phyloP scores from a whole-genome alignment of 2,888 invertebrate species.

The Halictus quadricinctus region DNA sequence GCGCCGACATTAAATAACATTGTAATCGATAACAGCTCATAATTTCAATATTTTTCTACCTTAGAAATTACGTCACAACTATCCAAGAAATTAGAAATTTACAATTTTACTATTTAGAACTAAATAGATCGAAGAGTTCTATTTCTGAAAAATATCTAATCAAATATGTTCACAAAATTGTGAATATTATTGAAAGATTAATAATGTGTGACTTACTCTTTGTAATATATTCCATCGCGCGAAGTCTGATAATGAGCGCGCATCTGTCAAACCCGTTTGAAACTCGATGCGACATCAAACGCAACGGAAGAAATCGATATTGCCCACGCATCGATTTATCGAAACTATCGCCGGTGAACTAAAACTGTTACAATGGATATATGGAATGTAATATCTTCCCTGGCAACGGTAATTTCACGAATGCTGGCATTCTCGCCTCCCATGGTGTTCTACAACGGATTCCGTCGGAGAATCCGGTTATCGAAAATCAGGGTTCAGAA shows the following conservation, averaged over 20 bases:
- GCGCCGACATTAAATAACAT: neutral
- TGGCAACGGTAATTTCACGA: conserved; percentile 51
- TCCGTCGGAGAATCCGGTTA: conserved; percentile 73
- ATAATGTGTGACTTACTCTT: too few relatives aligned
- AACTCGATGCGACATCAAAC: neutral
- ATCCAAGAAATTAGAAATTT: too few relatives aligned
- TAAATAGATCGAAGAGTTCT: neutral
- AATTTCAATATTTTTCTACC: neutral
- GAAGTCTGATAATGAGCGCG: neutral
- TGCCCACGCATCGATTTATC: neutral
- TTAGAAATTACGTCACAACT: too few relatives aligned
- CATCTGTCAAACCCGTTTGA: neutral
- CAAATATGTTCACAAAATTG: neutral
- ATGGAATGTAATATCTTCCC: conserved; percentile 42
- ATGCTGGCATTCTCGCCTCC: conserved; percentile 40
- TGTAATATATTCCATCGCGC: too few relatives aligned
- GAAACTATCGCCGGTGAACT: neutral
- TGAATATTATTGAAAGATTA: too few relatives aligned
- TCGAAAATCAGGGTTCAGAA: conserved; percentile 65
- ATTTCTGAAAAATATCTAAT: neutral
- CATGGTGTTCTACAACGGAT: conserved; percentile 50
- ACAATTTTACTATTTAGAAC: neutral
- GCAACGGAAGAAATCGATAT: neutral
- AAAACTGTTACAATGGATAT: conserved; percentile 13
- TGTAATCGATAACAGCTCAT: neutral